Evolutionary conservation across 2,797 vertebrate genomes (phyloP).

Genomic region (Tapirus indicus): DNA sequence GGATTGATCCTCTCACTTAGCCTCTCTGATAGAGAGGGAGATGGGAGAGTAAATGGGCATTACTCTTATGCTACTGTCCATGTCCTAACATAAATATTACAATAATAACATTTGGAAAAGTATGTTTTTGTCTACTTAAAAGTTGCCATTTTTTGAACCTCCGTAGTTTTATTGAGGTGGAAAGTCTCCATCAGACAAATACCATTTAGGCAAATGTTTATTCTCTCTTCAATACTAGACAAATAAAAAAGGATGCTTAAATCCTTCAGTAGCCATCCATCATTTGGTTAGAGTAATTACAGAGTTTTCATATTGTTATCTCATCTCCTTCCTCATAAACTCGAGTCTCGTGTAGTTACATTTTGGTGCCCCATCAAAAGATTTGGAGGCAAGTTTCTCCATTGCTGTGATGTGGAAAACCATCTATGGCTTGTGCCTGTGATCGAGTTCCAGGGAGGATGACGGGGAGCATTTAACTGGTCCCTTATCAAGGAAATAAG

Average conservation of each 20-base stretch:
- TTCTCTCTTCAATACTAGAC: slow-evolving; percentile 51
- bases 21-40: not conserved
- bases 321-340: slow-evolving; percentile 20
- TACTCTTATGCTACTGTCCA: not conserved
- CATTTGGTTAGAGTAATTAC: slow-evolving; percentile 78
- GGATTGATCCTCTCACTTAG: not conserved
- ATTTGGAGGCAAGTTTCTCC: not conserved
- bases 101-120: not conserved
- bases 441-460: not conserved
- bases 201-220: slow-evolving; percentile 70
- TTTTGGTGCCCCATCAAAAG: not conserved
- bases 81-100: not conserved
- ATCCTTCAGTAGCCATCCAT: slow-evolving; percentile 70
- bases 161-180: slow-evolving; percentile 59
- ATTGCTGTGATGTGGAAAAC: not conserved
- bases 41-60: not conserved
- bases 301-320: slow-evolving; percentile 68
- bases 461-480: not conserved
- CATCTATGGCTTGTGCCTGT: not conserved
- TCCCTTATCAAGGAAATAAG: not conserved
- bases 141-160: slow-evolving; percentile 58
- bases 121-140: not conserved
- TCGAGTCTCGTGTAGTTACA: not conserved
- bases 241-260: slow-evolving; percentile 78
- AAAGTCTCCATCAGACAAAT: slow-evolving; percentile 67